These are phyloP conservation scores for Hemaris fuciformis DNA, from an alignment of 2,888 invertebrate species.

Conservation along the genomic window DNA sequence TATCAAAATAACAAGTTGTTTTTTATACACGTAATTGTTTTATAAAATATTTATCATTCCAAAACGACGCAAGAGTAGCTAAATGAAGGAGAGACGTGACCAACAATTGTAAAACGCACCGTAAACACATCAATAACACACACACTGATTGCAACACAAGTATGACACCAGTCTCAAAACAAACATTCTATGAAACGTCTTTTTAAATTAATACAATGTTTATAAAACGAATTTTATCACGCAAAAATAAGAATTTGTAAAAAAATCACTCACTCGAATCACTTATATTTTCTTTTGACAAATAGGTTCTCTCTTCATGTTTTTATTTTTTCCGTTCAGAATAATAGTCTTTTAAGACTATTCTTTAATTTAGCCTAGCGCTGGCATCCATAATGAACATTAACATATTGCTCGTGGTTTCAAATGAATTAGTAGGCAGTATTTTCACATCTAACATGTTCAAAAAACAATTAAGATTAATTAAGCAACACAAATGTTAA, in stretches of 20 bases:
- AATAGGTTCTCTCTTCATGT: not conserved
- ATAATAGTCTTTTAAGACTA: not conserved
- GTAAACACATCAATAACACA: constrained; percentile 66
- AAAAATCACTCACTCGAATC: constrained; percentile 12
- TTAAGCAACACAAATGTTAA: too few species aligned
- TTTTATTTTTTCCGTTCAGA: not conserved
- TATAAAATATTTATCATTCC: constrained; percentile 17
- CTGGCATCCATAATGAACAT: not conserved
- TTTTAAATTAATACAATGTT: not conserved
- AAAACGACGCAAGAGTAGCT: constrained; percentile 31
- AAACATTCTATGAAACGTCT: not conserved
- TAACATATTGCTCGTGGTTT: not conserved
- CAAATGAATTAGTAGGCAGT: too few species aligned
- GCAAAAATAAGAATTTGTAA: not conserved
- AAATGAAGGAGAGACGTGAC: constrained; percentile 50
- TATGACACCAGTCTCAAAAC: not conserved
- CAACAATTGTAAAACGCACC: constrained; percentile 59
- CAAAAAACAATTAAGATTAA: too few species aligned
- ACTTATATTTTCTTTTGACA: constrained; percentile 7
- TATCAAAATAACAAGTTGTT: not conserved
- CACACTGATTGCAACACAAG: constrained; percentile 25
- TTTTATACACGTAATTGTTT: not conserved
- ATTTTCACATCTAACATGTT: too few species aligned
- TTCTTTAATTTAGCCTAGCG: not conserved
- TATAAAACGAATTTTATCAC: not conserved